A percentile compares a stretch with the other conserved stretches of the same genome.
These are phyloP conservation scores for Drosophila oshimai DNA, from an alignment of 1,140 invertebrate genomes.

Conservation along the genomic window DNA sequence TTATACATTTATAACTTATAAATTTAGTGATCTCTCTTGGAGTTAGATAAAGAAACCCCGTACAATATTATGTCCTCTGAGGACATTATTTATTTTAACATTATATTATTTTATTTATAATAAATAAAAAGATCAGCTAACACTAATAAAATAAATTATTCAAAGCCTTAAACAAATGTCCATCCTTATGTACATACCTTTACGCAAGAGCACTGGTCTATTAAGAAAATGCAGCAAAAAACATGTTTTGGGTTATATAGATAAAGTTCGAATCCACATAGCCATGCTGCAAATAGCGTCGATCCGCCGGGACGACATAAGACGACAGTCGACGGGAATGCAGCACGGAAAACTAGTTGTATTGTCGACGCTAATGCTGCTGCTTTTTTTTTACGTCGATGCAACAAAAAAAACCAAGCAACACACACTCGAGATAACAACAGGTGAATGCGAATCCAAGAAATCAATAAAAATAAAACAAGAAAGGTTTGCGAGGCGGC, in stretches of 20 bases:
- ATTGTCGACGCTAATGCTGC: constrained; percentile 40
- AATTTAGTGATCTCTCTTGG: no score
- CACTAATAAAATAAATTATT: not conserved
- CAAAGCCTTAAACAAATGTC: not conserved
- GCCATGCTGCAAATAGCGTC: constrained; percentile 30
- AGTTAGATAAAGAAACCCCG: no score
- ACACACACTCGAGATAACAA: constrained; percentile 63
- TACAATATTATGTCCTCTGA: no score
- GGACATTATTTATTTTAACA: no score
- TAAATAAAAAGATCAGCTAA: no score
- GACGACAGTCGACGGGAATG: constrained; percentile 53
- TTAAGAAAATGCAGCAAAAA: constrained; percentile 57
- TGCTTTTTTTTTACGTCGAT: constrained; percentile 37
- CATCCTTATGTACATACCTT: not conserved
- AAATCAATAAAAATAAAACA: constrained; percentile 59
- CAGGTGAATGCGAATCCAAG: constrained; percentile 76
- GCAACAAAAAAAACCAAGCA: constrained; percentile 52
- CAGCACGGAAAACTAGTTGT: constrained; percentile 75
- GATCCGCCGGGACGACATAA: constrained; percentile 24
- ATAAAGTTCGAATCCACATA: constrained; percentile 53
- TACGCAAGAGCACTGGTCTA: constrained; percentile 26
- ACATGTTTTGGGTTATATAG: constrained; percentile 68
- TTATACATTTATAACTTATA: no score
- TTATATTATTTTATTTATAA: no score
- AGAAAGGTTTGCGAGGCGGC: constrained; percentile 15